Conservation (phyloP, 2,797 vertebrate genomes). For the Limosa lapponica region DNA sequence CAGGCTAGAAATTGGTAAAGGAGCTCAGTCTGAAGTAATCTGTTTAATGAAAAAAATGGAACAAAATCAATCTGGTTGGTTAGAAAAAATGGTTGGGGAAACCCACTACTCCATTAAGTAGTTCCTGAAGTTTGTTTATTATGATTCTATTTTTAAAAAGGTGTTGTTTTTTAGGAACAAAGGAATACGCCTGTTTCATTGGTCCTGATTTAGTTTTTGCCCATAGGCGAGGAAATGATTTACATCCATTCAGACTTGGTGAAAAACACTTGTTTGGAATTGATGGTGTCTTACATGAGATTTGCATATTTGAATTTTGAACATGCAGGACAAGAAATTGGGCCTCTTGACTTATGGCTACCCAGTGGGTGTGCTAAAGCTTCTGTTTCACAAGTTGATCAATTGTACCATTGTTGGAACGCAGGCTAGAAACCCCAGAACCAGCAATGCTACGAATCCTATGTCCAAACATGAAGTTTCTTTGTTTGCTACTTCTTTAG, state of each 20-base stretch:
- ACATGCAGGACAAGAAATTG: not conserved
- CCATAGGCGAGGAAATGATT: not conserved
- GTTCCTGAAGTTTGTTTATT: not conserved
- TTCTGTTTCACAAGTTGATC: not conserved
- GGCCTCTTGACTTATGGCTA: not conserved
- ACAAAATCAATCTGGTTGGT: not conserved
- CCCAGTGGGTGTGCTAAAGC: not conserved
- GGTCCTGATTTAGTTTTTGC: not conserved
- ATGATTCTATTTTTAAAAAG: not conserved
- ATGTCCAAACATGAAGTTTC: accelerated
- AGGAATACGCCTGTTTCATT: not conserved
- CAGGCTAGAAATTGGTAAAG: conserved; percentile 35
- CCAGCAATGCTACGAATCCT: not conserved
- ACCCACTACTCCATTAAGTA: not conserved
- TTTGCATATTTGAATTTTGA: not conserved
- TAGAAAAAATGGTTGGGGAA: conserved; percentile 22
- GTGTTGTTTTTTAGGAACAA: not conserved
- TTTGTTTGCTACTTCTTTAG: not conserved
- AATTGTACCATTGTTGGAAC: not conserved
- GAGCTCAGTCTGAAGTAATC: conserved; percentile 9
- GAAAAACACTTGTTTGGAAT: not conserved
- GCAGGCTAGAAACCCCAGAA: not conserved
- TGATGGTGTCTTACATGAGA: not conserved
- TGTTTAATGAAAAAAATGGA: not conserved
- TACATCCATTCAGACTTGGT: not conserved